Percentiles rank a stretch among this genome's conserved stretches.
phyloP scores from a whole-genome alignment of 1,140 invertebrate genomes.

The Musca vetustissima region DNA sequence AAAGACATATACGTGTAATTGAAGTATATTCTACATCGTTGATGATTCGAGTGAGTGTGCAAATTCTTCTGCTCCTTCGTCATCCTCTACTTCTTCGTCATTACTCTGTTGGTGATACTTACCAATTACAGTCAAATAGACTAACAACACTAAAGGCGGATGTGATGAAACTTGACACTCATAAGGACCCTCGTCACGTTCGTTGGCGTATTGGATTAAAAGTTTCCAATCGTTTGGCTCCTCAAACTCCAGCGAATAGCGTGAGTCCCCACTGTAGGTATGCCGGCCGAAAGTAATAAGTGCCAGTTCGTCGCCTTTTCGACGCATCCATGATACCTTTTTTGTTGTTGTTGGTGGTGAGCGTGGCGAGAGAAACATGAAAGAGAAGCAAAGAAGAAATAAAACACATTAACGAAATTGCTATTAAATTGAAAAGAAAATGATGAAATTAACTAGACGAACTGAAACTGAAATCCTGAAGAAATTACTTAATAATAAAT shows the following conservation, averaged over 20 bases:
- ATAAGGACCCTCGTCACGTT: slow-evolving; percentile 74
- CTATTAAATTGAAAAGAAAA: too few species aligned
- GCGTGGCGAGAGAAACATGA: background rate
- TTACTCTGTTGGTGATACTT: slow-evolving; percentile 43
- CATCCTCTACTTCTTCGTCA: too few species aligned
- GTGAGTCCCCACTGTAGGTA: slow-evolving; percentile 78
- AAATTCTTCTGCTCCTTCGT: background rate
- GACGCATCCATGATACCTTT: slow-evolving; percentile 78
- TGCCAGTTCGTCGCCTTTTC: slow-evolving; percentile 71
- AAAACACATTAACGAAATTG: background rate
- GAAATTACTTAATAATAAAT: too few species aligned
- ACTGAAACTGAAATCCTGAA: too few species aligned
- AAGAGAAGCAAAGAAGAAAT: slow-evolving; percentile 18
- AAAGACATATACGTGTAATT: background rate
- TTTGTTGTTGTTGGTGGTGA: slow-evolving; percentile 34
- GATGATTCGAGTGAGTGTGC: background rate
- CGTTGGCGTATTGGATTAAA: slow-evolving; percentile 70
- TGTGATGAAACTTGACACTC: slow-evolving; percentile 80
- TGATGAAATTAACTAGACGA: too few species aligned
- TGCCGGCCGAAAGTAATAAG: slow-evolving; percentile 75
- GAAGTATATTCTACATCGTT: background rate
- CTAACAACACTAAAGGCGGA: slow-evolving; percentile 71
- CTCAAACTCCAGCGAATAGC: slow-evolving; percentile 72
- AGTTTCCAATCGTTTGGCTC: slow-evolving; percentile 80
- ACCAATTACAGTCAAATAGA: slow-evolving; percentile 76